Conservation (phyloP, 2,113 vertebrate species). For the Cariama cristata region DNA sequence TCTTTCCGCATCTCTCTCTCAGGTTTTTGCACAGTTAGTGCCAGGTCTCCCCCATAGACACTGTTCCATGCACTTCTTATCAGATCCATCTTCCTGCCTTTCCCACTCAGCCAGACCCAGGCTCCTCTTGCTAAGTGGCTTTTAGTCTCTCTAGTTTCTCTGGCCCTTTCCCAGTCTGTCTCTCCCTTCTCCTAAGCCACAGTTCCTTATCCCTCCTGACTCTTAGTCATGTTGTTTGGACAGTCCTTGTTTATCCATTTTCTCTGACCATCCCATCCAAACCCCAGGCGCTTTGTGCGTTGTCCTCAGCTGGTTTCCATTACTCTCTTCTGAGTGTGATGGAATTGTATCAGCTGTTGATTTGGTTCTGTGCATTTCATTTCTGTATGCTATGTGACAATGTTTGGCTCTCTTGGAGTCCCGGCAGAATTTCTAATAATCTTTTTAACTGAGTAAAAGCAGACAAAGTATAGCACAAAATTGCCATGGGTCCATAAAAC, state of each 20-base stretch:
- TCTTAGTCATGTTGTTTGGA: neutral
- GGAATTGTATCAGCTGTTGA: slow-evolving; percentile 7
- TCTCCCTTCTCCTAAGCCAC: neutral
- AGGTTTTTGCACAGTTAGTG: neutral
- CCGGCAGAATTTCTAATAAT: slow-evolving; percentile 12
- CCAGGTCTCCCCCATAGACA: slow-evolving; percentile 41
- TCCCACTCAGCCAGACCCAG: slow-evolving; percentile 1
- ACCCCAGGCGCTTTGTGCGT: neutral
- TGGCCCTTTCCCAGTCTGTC: slow-evolving; percentile 6
- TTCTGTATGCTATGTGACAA: neutral
- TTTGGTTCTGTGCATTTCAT: slow-evolving; percentile 12
- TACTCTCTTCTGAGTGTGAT: neutral
- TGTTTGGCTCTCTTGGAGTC: slow-evolving; percentile 10
- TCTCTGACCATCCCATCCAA: neutral
- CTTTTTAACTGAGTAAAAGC: neutral
- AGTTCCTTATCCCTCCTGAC: neutral
- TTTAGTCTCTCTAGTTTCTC: neutral
- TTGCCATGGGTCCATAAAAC: slow-evolving; percentile 9
- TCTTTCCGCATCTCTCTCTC: neutral
- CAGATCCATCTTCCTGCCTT: slow-evolving; percentile 45
- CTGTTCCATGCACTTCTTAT: neutral
- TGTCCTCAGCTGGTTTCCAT: slow-evolving; percentile 24
- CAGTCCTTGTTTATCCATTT: neutral
- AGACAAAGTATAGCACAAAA: slow-evolving; percentile 8
- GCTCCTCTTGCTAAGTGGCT: slow-evolving; percentile 5